Evolutionary conservation across 2,113 vertebrate species (phyloP), one percentile per base, ranked within the genome.

Genomic region (Cheirogaleus medius): DNA sequence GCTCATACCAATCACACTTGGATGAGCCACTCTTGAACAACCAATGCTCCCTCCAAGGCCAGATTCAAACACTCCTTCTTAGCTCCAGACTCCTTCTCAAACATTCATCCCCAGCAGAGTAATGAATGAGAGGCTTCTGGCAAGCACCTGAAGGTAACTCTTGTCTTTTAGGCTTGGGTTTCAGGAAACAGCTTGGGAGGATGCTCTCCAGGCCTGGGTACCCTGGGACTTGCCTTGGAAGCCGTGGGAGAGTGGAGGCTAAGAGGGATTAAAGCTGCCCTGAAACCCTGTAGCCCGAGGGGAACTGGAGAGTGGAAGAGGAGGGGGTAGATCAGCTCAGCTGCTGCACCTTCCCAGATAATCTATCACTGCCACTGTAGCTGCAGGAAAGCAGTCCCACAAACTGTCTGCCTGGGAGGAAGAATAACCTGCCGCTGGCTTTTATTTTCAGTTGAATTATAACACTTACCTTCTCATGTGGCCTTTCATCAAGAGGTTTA

Each of bases 401-500:
- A 94, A 98, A 94, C 97, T 97, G 94, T 98, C 98, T 98, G 92
- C 96, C 84, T 97, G 93, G 97, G 95, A 98, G 97, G 97, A 98
- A 98, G 91, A 97, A 97, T 98, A 96, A 94, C 92, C 91, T 97
- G 60, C 95, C 94, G 76, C 97, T 96, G 97, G 97, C 98, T 99
- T 98, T 98, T 98, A 96, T 98, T 98, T 97, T 98, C 96, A 92
- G 78, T 97, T 98, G 98, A 99, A 98, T 98, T 99, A 98, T 98
- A 98, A 98, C 97, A 98, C 97, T 99, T 99, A 96, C 90, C 98
- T 98, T 98, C 98, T 98, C 98, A 97, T 98, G 97, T 98, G 98
- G 96, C 95, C 98, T 99, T 99, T 99, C 98, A 98, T 98, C 98
- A 97, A 92, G 96, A 97, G 95, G 93, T 96, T 96, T 97, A 97